Conservation (phyloP, 2,888 invertebrate genomes). For the Boloria selene region DNA sequence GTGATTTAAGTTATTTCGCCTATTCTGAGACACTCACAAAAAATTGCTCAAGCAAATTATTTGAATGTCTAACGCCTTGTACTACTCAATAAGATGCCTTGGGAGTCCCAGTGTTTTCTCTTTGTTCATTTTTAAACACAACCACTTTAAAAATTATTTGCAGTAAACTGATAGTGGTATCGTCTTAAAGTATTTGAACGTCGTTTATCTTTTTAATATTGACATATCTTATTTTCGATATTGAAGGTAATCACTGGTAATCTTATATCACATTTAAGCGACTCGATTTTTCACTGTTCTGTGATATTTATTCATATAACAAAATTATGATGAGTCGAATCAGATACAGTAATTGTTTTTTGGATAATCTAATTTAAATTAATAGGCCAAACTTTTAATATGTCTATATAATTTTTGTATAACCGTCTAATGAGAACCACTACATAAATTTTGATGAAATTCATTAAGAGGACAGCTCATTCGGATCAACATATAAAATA, state of each 20-base stretch:
- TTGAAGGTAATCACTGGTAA: slow-evolving; percentile 9
- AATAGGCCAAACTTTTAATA: too few relatives aligned
- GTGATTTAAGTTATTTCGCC: slow-evolving; percentile 43
- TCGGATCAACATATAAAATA: too few relatives aligned
- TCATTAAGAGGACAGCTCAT: too few relatives aligned
- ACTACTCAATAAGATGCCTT: not conserved
- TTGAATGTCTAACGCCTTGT: slow-evolving; percentile 49
- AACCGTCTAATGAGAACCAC: too few relatives aligned
- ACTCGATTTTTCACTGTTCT: not conserved
- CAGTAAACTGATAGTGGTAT: slow-evolving; percentile 30
- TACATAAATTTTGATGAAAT: too few relatives aligned
- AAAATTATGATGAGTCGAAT: too few relatives aligned
- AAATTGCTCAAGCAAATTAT: slow-evolving; percentile 59
- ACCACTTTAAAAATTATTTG: slow-evolving; percentile 23
- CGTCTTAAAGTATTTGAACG: slow-evolving; percentile 28
- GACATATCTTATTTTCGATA: slow-evolving; percentile 40
- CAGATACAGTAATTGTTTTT: too few relatives aligned
- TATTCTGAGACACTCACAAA: slow-evolving; percentile 50
- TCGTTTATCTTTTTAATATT: slow-evolving; percentile 35
- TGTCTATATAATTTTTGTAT: too few relatives aligned
- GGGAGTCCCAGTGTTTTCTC: not conserved
- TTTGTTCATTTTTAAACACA: slow-evolving; percentile 31
- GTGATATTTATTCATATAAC: not conserved
- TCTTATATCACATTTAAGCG: not conserved
- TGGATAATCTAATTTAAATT: too few relatives aligned